phyloP scores from a whole-genome alignment of 2,888 invertebrate species.

The Acanthopleura granulata region DNA sequence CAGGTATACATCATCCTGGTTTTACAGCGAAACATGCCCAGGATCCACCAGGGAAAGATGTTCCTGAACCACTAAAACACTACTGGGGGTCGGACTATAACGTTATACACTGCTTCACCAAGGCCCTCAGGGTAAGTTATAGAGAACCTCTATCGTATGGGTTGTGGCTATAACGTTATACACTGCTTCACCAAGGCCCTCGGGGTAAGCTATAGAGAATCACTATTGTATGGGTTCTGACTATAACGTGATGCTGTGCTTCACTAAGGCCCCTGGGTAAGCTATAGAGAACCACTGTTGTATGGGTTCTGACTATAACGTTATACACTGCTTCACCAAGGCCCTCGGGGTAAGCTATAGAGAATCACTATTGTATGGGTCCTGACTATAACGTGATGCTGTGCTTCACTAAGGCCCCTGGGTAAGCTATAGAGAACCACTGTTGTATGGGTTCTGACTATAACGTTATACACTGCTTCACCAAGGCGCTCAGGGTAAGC shows the following conservation, averaged over 20 bases:
- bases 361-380: not conserved
- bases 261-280: not conserved
- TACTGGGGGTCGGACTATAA: conserved; percentile 14
- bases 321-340: too few relatives aligned
- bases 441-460: not conserved
- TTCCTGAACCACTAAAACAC: not conserved
- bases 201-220: too few relatives aligned
- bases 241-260: not conserved
- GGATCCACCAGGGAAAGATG: not conserved
- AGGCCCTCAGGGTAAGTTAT: not conserved
- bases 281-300: too few relatives aligned
- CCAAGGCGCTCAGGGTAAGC: not conserved
- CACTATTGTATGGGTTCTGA: not conserved
- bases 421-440: too few relatives aligned
- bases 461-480: not conserved
- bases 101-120: conserved; percentile 1
- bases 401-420: too few relatives aligned
- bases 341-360: too few relatives aligned
- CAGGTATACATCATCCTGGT: too few relatives aligned
- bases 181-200: not conserved
- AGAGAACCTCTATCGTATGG: not conserved
- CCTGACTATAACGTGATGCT: not conserved
- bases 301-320: too few relatives aligned
- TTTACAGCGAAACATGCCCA: not conserved
- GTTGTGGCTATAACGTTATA: not conserved